Conservation (phyloP, 2,888 invertebrate genomes). For the Sinohyriopsis cumingii region DNA sequence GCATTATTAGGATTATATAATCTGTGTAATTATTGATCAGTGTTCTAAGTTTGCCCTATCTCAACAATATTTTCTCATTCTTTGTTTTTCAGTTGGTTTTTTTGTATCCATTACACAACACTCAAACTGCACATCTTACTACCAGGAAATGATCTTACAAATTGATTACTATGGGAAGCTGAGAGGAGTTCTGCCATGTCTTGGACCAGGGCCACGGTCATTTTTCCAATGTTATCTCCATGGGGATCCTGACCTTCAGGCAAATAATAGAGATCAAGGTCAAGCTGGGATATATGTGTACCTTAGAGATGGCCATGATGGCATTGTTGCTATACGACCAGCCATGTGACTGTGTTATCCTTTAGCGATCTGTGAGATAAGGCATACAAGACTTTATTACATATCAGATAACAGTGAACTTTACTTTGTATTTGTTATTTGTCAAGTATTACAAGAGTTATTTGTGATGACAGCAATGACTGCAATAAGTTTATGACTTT, state of each 20-base stretch:
- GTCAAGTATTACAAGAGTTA: no score
- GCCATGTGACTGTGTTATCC: no score
- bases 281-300: constrained; percentile 41
- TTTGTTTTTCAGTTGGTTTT: constrained; percentile 27
- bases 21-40: no score
- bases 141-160: constrained; percentile 45
- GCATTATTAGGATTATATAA: no score
- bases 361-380: no score
- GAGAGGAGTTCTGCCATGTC: constrained; percentile 41
- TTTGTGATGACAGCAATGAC: no score
- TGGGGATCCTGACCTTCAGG: constrained; percentile 16
- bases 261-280: constrained; percentile 2
- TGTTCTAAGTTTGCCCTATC: background rate
- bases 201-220: constrained; percentile 46
- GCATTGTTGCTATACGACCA: constrained; percentile 25
- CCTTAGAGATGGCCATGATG: constrained; percentile 50
- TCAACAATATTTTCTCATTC: background rate
- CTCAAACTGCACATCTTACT: constrained; percentile 6
- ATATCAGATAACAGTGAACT: no score
- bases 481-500: no score
- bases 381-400: no score
- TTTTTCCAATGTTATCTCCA: constrained; percentile 41
- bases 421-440: no score
- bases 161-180: constrained; percentile 31
- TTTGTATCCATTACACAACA: constrained; percentile 24